phyloP scores from a whole-genome alignment of 2,113 vertebrate species.

The Ia io region DNA sequence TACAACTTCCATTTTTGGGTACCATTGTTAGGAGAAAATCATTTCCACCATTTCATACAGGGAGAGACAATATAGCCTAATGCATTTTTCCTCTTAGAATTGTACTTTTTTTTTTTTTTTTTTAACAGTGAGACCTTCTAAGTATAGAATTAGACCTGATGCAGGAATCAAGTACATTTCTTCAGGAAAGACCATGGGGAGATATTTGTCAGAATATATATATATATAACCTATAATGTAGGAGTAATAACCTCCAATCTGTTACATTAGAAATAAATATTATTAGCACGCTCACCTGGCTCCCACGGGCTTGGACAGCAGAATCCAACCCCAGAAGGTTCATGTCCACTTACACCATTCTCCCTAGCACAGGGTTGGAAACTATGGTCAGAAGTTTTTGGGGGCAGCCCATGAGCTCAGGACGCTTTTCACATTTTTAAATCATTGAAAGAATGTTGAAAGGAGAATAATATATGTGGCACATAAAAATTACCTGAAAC shows the following conservation, averaged over 20 bases:
- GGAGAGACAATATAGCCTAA: constrained; percentile 1
- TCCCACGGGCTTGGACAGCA: background rate
- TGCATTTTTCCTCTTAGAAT: background rate
- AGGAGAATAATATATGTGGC: background rate
- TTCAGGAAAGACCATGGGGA: background rate
- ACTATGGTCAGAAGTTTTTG: background rate
- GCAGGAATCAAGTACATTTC: background rate
- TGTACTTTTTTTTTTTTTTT: background rate
- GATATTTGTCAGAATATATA: background rate
- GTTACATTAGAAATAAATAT: too few relatives aligned
- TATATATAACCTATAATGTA: too few relatives aligned
- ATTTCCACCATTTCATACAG: constrained; percentile 56
- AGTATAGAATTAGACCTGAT: constrained; percentile 37
- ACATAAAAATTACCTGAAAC: background rate
- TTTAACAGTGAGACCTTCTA: background rate
- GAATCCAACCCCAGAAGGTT: too few relatives aligned
- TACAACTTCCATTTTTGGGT: constrained; percentile 54
- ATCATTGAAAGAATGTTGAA: background rate
- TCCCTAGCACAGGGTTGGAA: background rate
- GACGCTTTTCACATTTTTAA: background rate
- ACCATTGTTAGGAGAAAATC: constrained; percentile 12
- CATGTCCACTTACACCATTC: background rate
- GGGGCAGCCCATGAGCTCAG: background rate
- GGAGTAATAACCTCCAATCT: background rate
- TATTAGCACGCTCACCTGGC: background rate